Percentiles rank a stretch among this genome's conserved stretches.
phyloP scores from a whole-genome alignment of 2,888 invertebrate genomes.

The Eristalinus aeneus region DNA sequence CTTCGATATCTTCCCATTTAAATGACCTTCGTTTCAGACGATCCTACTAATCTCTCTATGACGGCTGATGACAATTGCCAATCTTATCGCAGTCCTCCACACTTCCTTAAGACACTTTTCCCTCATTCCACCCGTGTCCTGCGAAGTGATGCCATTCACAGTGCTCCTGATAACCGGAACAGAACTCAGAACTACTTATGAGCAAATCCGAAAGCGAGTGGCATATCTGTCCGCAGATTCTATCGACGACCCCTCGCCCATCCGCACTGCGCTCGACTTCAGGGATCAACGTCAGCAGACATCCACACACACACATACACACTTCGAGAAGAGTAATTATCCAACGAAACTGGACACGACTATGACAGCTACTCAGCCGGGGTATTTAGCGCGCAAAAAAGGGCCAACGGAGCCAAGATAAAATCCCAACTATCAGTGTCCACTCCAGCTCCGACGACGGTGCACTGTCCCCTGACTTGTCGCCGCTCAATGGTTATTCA shows the following conservation, averaged over 20 bases:
- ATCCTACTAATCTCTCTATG: neutral
- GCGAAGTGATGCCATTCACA: neutral
- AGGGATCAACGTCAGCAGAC: neutral
- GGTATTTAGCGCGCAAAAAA: constrained; percentile 26
- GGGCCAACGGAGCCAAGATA: constrained; percentile 13
- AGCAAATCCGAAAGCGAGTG: neutral
- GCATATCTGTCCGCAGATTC: neutral
- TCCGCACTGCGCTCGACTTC: neutral
- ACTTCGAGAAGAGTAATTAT: constrained; percentile 42
- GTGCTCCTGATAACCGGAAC: neutral
- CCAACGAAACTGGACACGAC: constrained; percentile 59
- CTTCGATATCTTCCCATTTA: neutral
- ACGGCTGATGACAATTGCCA: neutral
- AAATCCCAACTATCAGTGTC: constrained; percentile 46
- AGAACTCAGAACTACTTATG: neutral
- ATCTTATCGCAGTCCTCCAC: neutral
- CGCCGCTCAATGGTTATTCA: constrained; percentile 44
- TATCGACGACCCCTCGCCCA: neutral
- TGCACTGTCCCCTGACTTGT: neutral
- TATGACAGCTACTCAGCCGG: constrained; percentile 63
- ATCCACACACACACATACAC: neutral
- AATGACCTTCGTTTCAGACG: neutral
- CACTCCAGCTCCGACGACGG: constrained; percentile 3
- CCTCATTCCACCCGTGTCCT: neutral
- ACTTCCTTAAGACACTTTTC: neutral